phyloP scores from a whole-genome alignment of 2,797 vertebrate species.

The Octomys mimax region DNA sequence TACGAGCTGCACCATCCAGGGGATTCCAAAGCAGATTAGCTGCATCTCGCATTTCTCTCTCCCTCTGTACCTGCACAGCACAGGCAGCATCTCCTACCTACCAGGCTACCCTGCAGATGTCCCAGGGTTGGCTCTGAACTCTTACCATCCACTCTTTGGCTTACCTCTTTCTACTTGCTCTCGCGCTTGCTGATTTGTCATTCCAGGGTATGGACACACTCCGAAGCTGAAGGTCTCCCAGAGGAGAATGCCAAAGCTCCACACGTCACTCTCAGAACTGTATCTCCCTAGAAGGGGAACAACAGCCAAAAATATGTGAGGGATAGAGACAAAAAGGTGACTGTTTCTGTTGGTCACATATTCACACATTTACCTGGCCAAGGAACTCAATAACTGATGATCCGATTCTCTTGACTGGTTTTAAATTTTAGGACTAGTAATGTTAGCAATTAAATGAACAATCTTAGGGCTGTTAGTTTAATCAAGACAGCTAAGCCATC shows the following conservation, averaged over 20 bases:
- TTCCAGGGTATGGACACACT: slow-evolving; percentile 97
- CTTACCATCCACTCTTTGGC: accelerated
- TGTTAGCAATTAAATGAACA: slow-evolving; percentile 16
- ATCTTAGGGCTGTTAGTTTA: slow-evolving; percentile 29
- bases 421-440: slow-evolving; percentile 29
- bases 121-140: accelerated
- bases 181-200: slow-evolving; percentile 99
- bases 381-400: background rate
- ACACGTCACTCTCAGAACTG: slow-evolving; percentile 98
- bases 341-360: background rate
- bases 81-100: accelerated
- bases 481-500: background rate
- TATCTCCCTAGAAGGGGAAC: slow-evolving; percentile 93
- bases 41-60: background rate
- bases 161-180: slow-evolving; percentile 99
- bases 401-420: background rate
- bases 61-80: accelerated
- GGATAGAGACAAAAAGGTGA: accelerated
- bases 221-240: slow-evolving; percentile 99
- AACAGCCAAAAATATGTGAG: background rate
- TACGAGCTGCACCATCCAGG: background rate
- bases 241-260: slow-evolving; percentile 98
- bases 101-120: background rate
- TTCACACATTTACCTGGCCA: background rate
- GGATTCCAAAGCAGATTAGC: background rate